Evolutionary conservation across 2,888 invertebrate genomes (phyloP).

Genomic region (Agonum fuliginosum): DNA sequence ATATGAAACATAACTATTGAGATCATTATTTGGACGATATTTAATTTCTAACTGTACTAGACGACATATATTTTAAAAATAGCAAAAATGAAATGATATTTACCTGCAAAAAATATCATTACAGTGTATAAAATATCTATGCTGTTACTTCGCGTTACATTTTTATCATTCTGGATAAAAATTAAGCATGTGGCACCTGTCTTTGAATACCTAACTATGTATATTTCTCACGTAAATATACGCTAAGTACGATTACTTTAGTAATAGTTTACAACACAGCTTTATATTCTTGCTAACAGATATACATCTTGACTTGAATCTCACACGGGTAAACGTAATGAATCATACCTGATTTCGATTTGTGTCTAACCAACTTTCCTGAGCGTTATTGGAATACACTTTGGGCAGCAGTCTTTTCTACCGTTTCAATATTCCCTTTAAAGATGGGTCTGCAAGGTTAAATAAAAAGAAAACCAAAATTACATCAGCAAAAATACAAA

Average conservation of each 20-base stretch:
- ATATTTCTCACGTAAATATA: slow-evolving; percentile 55
- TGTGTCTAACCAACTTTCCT: slow-evolving; percentile 32
- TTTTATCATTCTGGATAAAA: slow-evolving; percentile 53
- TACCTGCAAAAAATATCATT: slow-evolving; percentile 24
- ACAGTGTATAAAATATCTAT: slow-evolving; percentile 38
- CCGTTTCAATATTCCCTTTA: slow-evolving; percentile 58
- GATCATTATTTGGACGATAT: slow-evolving; percentile 5
- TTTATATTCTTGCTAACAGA: slow-evolving; percentile 23
- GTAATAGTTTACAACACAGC: slow-evolving; percentile 26
- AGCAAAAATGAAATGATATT: slow-evolving; percentile 3
- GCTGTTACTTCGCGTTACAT: slow-evolving; percentile 45
- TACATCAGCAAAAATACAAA: slow-evolving; percentile 2
- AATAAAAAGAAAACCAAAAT: slow-evolving; percentile 47
- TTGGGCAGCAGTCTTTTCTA: slow-evolving; percentile 53
- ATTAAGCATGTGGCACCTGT: slow-evolving; percentile 49
- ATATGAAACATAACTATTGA: not conserved
- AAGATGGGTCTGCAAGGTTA: slow-evolving; percentile 57
- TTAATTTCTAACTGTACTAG: no score
- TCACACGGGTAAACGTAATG: slow-evolving; percentile 20
- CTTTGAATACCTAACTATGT: slow-evolving; percentile 48
- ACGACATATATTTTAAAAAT: slow-evolving; percentile 11
- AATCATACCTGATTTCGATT: slow-evolving; percentile 46
- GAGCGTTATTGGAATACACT: slow-evolving; percentile 47
- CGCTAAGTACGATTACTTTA: slow-evolving; percentile 53
- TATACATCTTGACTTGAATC: slow-evolving; percentile 33